A percentile compares a stretch with the other conserved stretches of the same genome.
These are phyloP conservation scores for Cyaniris semiargus DNA, from an alignment of 2,888 invertebrate species.

Conservation along the genomic window DNA sequence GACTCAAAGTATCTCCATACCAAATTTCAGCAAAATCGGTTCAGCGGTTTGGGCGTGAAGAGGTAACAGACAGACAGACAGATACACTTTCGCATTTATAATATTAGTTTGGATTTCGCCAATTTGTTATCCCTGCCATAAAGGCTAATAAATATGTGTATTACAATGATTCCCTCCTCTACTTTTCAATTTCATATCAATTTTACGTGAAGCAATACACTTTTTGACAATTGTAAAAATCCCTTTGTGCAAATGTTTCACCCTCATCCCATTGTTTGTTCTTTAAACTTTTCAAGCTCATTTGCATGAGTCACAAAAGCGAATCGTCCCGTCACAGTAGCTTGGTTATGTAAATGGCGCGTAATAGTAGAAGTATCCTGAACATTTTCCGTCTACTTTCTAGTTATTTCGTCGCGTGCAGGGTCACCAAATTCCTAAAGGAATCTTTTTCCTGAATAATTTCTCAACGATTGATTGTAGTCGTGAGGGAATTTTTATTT, in stretches of 20 bases:
- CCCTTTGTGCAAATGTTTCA: constrained; percentile 22
- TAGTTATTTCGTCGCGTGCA: constrained; percentile 41
- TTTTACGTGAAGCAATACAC: not conserved
- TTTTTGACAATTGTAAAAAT: not conserved
- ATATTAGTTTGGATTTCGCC: not conserved
- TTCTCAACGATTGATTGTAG: not conserved
- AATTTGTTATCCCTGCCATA: not conserved
- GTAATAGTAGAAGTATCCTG: constrained; percentile 57
- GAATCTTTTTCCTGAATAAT: not conserved
- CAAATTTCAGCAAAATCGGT: too few species aligned
- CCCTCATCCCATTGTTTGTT: constrained; percentile 28
- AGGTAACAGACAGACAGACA: too few species aligned
- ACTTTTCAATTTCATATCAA: not conserved
- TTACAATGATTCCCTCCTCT: not conserved
- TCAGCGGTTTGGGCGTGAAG: too few species aligned
- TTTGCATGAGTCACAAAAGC: constrained; percentile 43
- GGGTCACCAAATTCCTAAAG: constrained; percentile 5
- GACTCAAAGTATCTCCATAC: too few species aligned
- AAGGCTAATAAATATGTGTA: not conserved
- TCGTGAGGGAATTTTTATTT: not conserved
- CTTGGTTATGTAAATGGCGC: constrained; percentile 57
- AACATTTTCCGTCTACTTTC: constrained; percentile 58
- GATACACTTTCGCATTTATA: too few species aligned
- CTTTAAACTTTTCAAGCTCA: constrained; percentile 31
- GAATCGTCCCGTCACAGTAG: constrained; percentile 47